A percentile compares a stretch with the other conserved stretches of the same genome.
Evolutionary conservation across 2,888 invertebrate species (phyloP).

Genomic region (Arctia plantaginis): DNA sequence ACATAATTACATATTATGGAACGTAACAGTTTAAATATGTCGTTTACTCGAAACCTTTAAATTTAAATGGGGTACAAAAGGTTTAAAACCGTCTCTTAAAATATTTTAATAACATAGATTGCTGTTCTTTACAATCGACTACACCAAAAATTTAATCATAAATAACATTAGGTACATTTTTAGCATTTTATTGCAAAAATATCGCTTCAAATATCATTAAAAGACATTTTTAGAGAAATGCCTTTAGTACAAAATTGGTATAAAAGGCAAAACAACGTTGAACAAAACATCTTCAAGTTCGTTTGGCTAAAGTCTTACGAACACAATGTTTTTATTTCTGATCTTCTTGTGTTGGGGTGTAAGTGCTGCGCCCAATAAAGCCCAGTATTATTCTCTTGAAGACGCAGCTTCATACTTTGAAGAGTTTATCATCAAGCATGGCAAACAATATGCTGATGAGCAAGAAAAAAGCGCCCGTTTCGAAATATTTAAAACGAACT

Average conservation of each 20-base stretch:
- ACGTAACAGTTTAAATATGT: too few relatives aligned
- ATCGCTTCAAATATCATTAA: neutral
- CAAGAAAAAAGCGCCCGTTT: slow-evolving; percentile 31
- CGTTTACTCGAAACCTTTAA: too few relatives aligned
- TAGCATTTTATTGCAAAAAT: neutral
- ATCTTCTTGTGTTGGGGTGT: neutral
- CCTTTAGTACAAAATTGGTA: neutral
- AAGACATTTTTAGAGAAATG: neutral
- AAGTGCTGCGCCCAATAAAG: neutral
- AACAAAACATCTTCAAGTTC: neutral
- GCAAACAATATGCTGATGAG: slow-evolving; percentile 21
- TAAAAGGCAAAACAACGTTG: neutral
- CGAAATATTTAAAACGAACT: slow-evolving; percentile 32
- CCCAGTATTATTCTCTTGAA: slow-evolving; percentile 1
- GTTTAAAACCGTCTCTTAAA: neutral
- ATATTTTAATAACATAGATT: neutral
- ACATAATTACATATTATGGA: too few relatives aligned
- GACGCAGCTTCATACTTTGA: slow-evolving; percentile 32
- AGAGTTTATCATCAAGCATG: slow-evolving; percentile 21
- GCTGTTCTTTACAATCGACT: neutral
- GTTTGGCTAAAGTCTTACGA: neutral
- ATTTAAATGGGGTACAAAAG: neutral
- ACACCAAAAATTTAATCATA: neutral
- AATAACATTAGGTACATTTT: neutral
- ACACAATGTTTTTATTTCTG: neutral